These are phyloP conservation scores for Tenthredo scrophulariae DNA, from an alignment of 2,888 invertebrate genomes.

Conservation along the genomic window DNA sequence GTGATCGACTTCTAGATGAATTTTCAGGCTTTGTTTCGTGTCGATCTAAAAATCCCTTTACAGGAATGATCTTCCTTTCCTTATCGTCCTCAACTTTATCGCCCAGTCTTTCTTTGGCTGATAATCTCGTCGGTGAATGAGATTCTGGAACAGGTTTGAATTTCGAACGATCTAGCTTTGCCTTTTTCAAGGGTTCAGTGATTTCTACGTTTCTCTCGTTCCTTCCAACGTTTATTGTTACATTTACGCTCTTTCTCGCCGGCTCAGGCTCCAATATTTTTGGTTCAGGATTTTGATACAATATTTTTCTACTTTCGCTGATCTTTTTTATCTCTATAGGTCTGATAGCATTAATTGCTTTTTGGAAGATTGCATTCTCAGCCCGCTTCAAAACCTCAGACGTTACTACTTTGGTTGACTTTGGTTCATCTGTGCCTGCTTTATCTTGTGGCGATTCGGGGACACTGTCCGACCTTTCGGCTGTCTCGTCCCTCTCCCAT, in stretches of 20 bases:
- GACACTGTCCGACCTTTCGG: constrained; percentile 74
- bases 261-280: constrained; percentile 63
- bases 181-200: constrained; percentile 72
- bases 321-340: constrained; percentile 89
- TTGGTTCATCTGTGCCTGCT: constrained; percentile 74
- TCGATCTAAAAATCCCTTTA: constrained; percentile 81
- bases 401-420: constrained; percentile 84
- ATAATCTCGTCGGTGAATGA: constrained; percentile 83
- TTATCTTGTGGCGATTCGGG: constrained; percentile 70
- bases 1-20: constrained; percentile 79
- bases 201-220: constrained; percentile 76
- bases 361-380: constrained; percentile 94
- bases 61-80: constrained; percentile 71
- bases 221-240: constrained; percentile 73
- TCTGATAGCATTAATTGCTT: constrained; percentile 90
- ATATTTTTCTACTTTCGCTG: constrained; percentile 84
- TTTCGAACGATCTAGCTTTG: constrained; percentile 72
- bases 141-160: constrained; percentile 70
- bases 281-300: constrained; percentile 80
- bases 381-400: constrained; percentile 94
- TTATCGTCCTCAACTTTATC: constrained; percentile 85
- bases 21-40: constrained; percentile 79
- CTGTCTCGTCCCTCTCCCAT: constrained; percentile 91
- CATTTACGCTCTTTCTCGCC: constrained; percentile 73
- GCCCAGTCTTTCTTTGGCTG: constrained; percentile 90